These are phyloP conservation scores for Apodemus speciosus DNA, from an alignment of 2,113 vertebrate species.

Conservation along the genomic window DNA sequence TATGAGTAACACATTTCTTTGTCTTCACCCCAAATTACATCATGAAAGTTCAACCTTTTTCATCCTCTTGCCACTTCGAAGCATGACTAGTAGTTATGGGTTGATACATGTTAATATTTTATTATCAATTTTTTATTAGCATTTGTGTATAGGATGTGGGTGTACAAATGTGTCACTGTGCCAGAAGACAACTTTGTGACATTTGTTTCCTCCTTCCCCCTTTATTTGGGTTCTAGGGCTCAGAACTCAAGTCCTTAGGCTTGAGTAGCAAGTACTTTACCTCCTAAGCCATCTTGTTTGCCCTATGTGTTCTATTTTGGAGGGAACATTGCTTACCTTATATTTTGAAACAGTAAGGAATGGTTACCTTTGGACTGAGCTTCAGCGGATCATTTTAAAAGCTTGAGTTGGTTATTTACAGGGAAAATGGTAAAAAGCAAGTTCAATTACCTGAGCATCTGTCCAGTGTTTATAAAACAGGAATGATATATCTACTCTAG, in stretches of 20 bases:
- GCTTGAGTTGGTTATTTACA: background rate
- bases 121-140: background rate
- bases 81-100: background rate
- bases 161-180: background rate
- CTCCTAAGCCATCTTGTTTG: background rate
- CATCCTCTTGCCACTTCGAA: constrained; percentile 5
- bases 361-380: background rate
- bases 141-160: background rate
- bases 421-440: background rate
- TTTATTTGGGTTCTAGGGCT: background rate
- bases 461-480: constrained; percentile 8
- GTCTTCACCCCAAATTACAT: background rate
- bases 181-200: background rate
- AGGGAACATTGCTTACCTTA: constrained; percentile 26
- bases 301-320: background rate
- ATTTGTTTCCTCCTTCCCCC: background rate
- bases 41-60: background rate
- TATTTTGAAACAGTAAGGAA: constrained; percentile 4
- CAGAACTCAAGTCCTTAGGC: background rate
- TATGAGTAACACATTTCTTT: background rate
- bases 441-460: background rate
- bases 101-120: background rate
- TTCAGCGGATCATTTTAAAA: constrained; percentile 7
- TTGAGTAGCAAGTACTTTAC: background rate
- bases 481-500: background rate